Percentiles rank a stretch among this genome's conserved stretches.
Conservation (phyloP, 2,113 vertebrate genomes). For the Laticauda laticaudata region DNA sequence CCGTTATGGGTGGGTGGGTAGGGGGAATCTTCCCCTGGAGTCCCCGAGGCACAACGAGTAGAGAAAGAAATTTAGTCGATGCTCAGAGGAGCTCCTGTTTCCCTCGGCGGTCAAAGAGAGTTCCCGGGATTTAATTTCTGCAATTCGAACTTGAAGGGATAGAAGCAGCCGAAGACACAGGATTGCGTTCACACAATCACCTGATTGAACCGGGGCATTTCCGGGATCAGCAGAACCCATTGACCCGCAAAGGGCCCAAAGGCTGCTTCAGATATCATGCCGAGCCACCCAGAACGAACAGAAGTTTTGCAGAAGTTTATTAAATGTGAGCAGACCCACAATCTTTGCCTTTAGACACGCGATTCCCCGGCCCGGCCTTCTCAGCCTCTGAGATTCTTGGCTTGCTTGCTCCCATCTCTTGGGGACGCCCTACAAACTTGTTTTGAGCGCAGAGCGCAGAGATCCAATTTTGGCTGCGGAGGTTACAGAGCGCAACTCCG, state of each 20-base stretch:
- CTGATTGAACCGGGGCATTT: background rate
- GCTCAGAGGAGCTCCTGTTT: background rate
- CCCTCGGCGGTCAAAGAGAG: background rate
- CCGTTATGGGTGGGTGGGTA: background rate
- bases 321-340: background rate
- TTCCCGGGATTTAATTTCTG: background rate
- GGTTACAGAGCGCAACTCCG: background rate
- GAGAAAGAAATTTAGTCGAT: background rate
- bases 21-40: background rate
- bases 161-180: background rate
- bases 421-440: background rate
- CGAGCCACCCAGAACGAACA: background rate
- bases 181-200: background rate
- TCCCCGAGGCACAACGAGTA: background rate
- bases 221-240: background rate
- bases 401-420: background rate
- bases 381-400: background rate
- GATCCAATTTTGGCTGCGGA: background rate
- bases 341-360: background rate
- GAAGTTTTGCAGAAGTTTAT: background rate
- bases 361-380: background rate
- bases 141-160: background rate
- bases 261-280: background rate
- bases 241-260: background rate
- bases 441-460: background rate